Evolutionary conservation across 2,888 invertebrate species (phyloP).

Genomic region (Rhagium mordax): DNA sequence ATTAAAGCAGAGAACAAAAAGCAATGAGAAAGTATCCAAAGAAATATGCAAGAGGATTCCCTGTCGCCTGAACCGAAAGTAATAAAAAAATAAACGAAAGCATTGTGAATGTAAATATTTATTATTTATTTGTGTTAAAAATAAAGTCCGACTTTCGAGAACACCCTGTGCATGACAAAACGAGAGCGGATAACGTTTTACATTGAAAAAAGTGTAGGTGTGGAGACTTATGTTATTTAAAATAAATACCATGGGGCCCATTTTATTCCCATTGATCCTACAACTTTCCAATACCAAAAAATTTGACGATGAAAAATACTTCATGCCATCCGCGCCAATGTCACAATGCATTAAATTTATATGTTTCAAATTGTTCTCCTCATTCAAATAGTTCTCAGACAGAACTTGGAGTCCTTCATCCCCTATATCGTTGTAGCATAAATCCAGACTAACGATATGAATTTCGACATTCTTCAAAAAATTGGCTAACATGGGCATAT

Average conservation of each 20-base stretch:
- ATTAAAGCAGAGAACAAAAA: not conserved
- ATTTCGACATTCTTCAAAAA: constrained; percentile 69
- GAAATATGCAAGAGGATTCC: no score
- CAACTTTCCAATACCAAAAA: constrained; percentile 71
- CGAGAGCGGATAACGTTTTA: no score
- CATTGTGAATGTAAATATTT: no score
- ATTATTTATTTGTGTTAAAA: no score
- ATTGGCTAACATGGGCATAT: constrained; percentile 71
- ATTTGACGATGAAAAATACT: constrained; percentile 45
- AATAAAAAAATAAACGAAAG: no score
- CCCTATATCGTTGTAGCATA: constrained; percentile 75
- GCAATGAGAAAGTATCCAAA: not conserved
- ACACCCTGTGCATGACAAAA: no score
- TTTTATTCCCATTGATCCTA: constrained; percentile 75
- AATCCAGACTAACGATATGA: constrained; percentile 71
- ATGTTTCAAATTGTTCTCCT: constrained; percentile 71
- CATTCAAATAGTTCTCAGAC: constrained; percentile 68
- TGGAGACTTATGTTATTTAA: no score
- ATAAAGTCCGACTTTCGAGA: no score
- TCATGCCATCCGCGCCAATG: constrained; percentile 68
- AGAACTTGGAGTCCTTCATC: constrained; percentile 71
- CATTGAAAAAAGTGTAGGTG: no score
- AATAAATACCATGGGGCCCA: constrained; percentile 72
- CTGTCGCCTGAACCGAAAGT: no score
- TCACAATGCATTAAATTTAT: constrained; percentile 75